phyloP scores from a whole-genome alignment of 2,797 vertebrate genomes.

The Gobio occitaniae region DNA sequence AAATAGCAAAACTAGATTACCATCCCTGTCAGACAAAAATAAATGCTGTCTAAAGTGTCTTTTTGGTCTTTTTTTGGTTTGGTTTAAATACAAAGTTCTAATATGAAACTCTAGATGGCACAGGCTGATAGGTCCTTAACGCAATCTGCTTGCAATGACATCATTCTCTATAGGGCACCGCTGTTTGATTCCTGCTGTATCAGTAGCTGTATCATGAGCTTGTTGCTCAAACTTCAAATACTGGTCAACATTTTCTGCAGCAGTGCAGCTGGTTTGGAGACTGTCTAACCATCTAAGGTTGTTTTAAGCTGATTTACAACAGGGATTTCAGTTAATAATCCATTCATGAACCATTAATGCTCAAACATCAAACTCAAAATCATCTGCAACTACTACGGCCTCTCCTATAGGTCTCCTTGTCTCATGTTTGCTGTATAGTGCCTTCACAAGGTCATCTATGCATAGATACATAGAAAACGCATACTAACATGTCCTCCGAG shows the following conservation, averaged over 20 bases:
- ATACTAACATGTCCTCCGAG: conserved; percentile 18
- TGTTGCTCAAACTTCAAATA: not conserved
- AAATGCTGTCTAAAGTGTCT: not conserved
- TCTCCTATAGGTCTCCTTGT: not conserved
- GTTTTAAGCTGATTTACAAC: not conserved
- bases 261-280: not conserved
- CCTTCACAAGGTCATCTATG: conserved; percentile 17
- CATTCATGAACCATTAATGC: not conserved
- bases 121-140: not conserved
- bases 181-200: not conserved
- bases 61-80: not conserved
- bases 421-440: not conserved
- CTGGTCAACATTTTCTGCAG: not conserved
- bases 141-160: not conserved
- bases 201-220: not conserved
- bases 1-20: not conserved
- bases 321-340: not conserved
- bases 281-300: not conserved
- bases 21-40: not conserved
- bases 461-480: not conserved
- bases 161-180: not conserved
- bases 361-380: not conserved
- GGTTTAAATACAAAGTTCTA: not conserved
- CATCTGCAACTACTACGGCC: not conserved
- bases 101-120: not conserved